Evolutionary conservation across 2,888 invertebrate species (phyloP), one percentile per base, ranked within the genome.

Genomic region (Strigamia transsilvanica): DNA sequence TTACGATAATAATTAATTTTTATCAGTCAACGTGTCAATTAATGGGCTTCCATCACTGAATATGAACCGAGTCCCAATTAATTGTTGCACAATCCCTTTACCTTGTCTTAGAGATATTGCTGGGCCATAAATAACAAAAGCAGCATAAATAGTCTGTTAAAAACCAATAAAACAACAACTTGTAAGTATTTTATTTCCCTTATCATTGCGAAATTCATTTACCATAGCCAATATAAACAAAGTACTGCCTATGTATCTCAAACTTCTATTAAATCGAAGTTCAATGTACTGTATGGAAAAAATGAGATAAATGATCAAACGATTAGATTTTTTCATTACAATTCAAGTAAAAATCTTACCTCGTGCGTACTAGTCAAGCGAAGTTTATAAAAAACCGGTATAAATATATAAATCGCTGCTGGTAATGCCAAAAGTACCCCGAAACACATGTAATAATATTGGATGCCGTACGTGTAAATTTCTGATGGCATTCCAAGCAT

Each of bases 401-500:
- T 90, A 87, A 94, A 96, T 10, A 95, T 89, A 84, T 92, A 91
- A 61, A 94, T 93, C 4, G 95, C 84, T 1, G 84, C 82, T 83
- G 82, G 87, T 32, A 87, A 85, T 5, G 88, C 87, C 4, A 87
- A 83, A 41, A 88, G 85, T n/a, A 81, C 23, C 9, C 81, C 81
- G 4, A 81, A 61, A 32, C 51, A 34, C 7, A n/a, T 15, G 18
- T 41, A 66, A 34, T 38, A 66, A 66, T 81, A 81, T 34, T 42
- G 18, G 0, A 94, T 93, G 23, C 97, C 97, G 86, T 94, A 93
- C 85, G 91, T 91, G 87, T 95, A 96, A 94, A 96, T 95, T 89
- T 96, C 96, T 0, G 95, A 93, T 13, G 96, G 96, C 87, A 96
- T 96, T 3, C 97, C 97, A 84, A 97, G 90, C 80, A 97, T 89